Evolutionary conservation across 2,888 invertebrate genomes (phyloP), one percentile per base, ranked within the genome.

Genomic region (Nephrotoma flavescens): DNA sequence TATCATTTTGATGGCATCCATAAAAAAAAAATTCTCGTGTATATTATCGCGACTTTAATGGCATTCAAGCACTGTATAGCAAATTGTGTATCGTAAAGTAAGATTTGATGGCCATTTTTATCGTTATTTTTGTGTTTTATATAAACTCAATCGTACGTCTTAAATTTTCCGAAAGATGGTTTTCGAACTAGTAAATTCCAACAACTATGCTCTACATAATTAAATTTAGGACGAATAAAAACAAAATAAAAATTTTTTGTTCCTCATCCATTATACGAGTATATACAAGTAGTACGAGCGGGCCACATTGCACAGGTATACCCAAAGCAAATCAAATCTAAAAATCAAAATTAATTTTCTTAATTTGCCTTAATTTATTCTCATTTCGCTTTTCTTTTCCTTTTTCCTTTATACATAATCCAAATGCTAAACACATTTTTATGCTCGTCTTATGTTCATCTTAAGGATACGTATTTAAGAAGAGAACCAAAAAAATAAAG

Each of bases 271-370:
- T 19, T 7, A 2, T 31, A 71, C 2, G 44, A 44, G 6, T 44
- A 7, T 9, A 12, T 12, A 47, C 47, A 12, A 44, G 52, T 15
- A 2, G 15, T 57, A 57, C 31, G 2, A 57, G 52, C 19, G 31
- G 31, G 31, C 1, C 44, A 44, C 44, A 9, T 11, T 71, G 71
- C 71, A 71, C 71, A 71, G 31, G 15, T n/a, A 9, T 71, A 71
- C 1, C 19, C n/a, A 84, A 83, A 84, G 84, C 41, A 42, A 42
- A 42, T 84, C 42, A 84, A 84, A 84, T 84, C 42, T 41, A 84
- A 84, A 83, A 84, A 84, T 84, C 42, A 84, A 84, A 84, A 42
- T 42, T 84, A 84, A 84, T 84, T 84, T 84, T 84, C 41, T 84
- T 84, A 15, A 42, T 84, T 84, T 84, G n/a, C 84, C 84, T 84